phyloP scores from a whole-genome alignment of 1,140 invertebrate genomes.

The Drosophila pseudoananassae region DNA sequence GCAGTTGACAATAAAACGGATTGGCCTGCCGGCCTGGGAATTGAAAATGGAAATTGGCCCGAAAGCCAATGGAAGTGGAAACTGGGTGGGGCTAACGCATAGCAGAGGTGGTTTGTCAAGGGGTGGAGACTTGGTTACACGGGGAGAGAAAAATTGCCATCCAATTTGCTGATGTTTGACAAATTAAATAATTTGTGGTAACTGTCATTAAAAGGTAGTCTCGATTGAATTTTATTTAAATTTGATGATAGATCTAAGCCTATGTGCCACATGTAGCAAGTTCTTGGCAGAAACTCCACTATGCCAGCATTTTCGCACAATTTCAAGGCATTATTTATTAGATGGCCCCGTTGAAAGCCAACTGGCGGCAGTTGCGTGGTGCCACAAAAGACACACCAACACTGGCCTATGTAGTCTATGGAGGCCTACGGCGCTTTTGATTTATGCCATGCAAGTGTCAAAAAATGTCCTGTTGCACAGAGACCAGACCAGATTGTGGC shows the following conservation, averaged over 20 bases:
- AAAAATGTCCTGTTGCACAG: slow-evolving; percentile 81
- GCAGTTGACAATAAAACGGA: slow-evolving; percentile 53
- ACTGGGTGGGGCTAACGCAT: slow-evolving; percentile 32
- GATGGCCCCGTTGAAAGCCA: slow-evolving; percentile 74
- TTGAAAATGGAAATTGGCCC: slow-evolving; percentile 44
- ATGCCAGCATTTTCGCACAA: slow-evolving; percentile 9
- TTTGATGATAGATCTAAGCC: background rate
- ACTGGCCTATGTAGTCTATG: background rate
- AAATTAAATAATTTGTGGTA: slow-evolving; percentile 36
- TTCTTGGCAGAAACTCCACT: slow-evolving; percentile 16
- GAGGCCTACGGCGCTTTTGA: slow-evolving; percentile 72
- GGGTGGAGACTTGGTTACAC: slow-evolving; percentile 30
- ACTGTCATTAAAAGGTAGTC: slow-evolving; percentile 3
- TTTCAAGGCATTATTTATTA: slow-evolving; percentile 77
- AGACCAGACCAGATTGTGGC: slow-evolving; percentile 59
- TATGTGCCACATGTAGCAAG: slow-evolving; percentile 44
- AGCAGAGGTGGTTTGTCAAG: slow-evolving; percentile 9
- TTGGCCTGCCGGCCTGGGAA: slow-evolving; percentile 26
- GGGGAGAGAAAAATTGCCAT: slow-evolving; percentile 18
- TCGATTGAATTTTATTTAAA: slow-evolving; percentile 1
- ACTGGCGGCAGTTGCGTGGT: slow-evolving; percentile 54
- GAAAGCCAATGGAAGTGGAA: slow-evolving; percentile 34
- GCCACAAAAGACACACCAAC: slow-evolving; percentile 50
- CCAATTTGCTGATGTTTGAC: slow-evolving; percentile 28
- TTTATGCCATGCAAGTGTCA: slow-evolving; percentile 81